Conservation (phyloP, 2,113 vertebrate species). For the Sapayoa aenigma region DNA sequence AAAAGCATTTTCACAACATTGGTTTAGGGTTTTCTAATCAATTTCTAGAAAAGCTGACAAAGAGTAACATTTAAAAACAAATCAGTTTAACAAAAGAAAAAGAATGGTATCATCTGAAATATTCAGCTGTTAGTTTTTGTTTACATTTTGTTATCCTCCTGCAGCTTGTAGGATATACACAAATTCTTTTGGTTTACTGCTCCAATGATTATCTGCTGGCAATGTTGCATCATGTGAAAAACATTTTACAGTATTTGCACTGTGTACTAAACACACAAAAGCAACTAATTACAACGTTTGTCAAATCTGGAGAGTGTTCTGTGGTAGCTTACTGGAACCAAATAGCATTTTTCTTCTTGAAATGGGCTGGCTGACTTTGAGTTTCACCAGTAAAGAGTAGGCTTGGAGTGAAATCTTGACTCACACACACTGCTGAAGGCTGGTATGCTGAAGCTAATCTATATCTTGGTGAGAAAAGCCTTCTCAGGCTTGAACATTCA, state of each 20-base stretch:
- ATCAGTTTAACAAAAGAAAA: slow-evolving; percentile 9
- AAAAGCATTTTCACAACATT: slow-evolving; percentile 3
- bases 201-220: slow-evolving; percentile 59
- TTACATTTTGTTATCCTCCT: slow-evolving; percentile 55
- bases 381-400: background rate
- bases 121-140: slow-evolving; percentile 43
- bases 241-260: slow-evolving; percentile 37
- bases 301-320: background rate
- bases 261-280: slow-evolving; percentile 50
- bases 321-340: background rate
- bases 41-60: slow-evolving; percentile 4
- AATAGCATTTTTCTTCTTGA: background rate
- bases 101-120: background rate
- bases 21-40: slow-evolving; percentile 3
- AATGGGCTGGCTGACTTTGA: background rate
- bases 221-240: slow-evolving; percentile 42
- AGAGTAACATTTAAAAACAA: slow-evolving; percentile 11
- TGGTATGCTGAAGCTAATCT: slow-evolving; percentile 10
- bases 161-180: slow-evolving; percentile 34
- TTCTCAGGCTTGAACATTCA: slow-evolving; percentile 40
- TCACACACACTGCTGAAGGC: background rate
- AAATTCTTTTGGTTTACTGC: slow-evolving; percentile 61
- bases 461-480: slow-evolving; percentile 8
- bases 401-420: background rate
- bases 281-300: slow-evolving; percentile 29